These are phyloP conservation scores for Heloderma charlesbogerti DNA, from an alignment of 2,113 vertebrate genomes.

Conservation along the genomic window DNA sequence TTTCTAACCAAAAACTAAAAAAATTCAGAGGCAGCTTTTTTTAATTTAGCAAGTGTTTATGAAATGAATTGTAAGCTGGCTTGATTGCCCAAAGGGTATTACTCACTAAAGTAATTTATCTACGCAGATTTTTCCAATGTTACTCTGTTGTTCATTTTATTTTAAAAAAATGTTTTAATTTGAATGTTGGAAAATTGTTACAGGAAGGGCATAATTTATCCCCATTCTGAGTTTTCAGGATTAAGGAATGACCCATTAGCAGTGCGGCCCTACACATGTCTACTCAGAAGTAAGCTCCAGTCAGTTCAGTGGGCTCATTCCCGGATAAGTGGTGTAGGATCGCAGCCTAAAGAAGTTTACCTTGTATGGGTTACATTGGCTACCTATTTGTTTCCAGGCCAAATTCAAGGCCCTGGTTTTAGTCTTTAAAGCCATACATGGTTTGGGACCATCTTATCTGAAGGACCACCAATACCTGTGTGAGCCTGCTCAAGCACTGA, in stretches of 20 bases:
- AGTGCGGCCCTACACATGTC: neutral
- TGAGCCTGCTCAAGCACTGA: no score
- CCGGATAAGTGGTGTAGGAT: neutral
- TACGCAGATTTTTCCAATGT: neutral
- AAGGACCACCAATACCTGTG: no score
- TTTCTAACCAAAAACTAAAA: neutral
- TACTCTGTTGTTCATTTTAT: neutral
- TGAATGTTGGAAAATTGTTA: neutral
- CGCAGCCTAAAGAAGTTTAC: neutral
- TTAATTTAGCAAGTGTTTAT: slow-evolving; percentile 23
- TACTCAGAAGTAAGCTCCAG: neutral
- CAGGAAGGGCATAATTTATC: neutral
- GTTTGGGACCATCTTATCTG: no score
- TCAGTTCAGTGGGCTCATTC: neutral
- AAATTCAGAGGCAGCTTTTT: slow-evolving; percentile 5
- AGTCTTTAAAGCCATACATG: no score
- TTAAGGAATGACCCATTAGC: neutral
- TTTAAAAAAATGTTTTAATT: neutral
- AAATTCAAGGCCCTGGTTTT: no score
- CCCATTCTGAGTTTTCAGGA: neutral
- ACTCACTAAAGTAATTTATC: slow-evolving; percentile 7
- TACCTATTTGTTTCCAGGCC: no score
- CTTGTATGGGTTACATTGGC: no score
- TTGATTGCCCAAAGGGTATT: neutral
- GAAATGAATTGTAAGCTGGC: slow-evolving; percentile 3